Conservation (phyloP, 2,113 vertebrate species). For the Myotis davidii region DNA sequence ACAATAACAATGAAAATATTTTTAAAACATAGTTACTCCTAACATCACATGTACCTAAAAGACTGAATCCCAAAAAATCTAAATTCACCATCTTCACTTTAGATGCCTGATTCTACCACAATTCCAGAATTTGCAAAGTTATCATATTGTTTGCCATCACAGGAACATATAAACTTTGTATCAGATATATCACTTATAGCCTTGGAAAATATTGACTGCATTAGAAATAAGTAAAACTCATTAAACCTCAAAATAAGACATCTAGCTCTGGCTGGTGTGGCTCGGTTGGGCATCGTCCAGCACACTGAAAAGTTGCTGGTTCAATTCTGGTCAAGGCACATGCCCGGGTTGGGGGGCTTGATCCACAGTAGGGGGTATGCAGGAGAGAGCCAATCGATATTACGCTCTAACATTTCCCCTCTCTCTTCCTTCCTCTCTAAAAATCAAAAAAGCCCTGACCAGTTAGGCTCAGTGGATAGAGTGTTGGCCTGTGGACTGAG, state of each 20-base stretch:
- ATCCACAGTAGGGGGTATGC: not conserved
- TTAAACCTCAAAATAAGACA: not conserved
- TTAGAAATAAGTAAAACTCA: conserved; percentile 17
- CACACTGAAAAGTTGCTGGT: not conserved
- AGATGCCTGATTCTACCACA: not conserved
- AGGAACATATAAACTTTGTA: not conserved
- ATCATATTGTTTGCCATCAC: not conserved
- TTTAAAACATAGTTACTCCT: not conserved
- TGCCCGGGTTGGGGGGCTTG: not conserved
- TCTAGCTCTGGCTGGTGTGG: not conserved
- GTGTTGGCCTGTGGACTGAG: too few relatives aligned
- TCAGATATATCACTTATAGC: not conserved
- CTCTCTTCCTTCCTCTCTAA: not conserved
- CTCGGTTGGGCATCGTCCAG: not conserved
- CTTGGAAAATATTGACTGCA: not conserved
- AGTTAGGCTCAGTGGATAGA: too few relatives aligned
- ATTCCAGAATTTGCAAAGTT: not conserved
- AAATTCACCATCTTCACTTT: conserved; percentile 33
- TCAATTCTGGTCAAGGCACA: not conserved
- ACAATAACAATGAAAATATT: conserved; percentile 45
- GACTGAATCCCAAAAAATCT: conserved; percentile 9
- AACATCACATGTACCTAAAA: conserved; percentile 14
- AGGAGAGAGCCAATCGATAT: not conserved
- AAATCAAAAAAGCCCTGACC: not conserved
- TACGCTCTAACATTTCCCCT: not conserved